Conservation (phyloP, 2,888 invertebrate species). For the Meteorus cinctellus region DNA sequence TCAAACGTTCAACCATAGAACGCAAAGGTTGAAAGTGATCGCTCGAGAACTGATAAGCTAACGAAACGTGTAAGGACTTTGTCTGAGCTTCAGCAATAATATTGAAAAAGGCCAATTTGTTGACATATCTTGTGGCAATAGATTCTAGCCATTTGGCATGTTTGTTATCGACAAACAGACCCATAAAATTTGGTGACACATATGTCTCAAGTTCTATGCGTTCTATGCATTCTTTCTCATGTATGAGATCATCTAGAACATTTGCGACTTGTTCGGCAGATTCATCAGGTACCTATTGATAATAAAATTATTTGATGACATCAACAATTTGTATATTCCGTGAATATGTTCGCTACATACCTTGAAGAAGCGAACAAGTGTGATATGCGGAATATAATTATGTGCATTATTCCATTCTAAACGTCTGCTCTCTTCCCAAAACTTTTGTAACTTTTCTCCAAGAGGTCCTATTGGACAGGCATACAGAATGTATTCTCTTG, state of each 20-base stretch:
- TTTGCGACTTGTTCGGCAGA: constrained; percentile 81
- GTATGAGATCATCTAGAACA: constrained; percentile 84
- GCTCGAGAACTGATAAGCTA: constrained; percentile 90
- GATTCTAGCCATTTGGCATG: constrained; percentile 87
- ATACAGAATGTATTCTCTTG: constrained; percentile 91
- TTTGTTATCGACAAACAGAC: constrained; percentile 88
- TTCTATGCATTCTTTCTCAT: constrained; percentile 79
- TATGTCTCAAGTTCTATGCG: constrained; percentile 84
- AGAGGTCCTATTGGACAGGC: constrained; percentile 88
- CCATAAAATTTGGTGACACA: constrained; percentile 92
- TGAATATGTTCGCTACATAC: constrained; percentile 72
- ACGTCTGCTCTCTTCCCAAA: constrained; percentile 85
- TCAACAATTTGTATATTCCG: constrained; percentile 16
- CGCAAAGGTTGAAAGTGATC: constrained; percentile 83
- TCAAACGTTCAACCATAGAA: constrained; percentile 82
- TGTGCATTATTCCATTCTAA: constrained; percentile 93
- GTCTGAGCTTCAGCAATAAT: constrained; percentile 86
- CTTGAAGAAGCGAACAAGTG: constrained; percentile 91
- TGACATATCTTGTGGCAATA: constrained; percentile 86
- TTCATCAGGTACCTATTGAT: constrained; percentile 83
- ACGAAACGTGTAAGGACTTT: constrained; percentile 89
- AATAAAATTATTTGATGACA: constrained; percentile 46
- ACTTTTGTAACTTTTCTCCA: constrained; percentile 82
- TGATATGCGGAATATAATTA: constrained; percentile 92
- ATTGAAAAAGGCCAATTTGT: constrained; percentile 84